Conservation (phyloP, 2,113 vertebrate species). For the Ifrita kowaldi region DNA sequence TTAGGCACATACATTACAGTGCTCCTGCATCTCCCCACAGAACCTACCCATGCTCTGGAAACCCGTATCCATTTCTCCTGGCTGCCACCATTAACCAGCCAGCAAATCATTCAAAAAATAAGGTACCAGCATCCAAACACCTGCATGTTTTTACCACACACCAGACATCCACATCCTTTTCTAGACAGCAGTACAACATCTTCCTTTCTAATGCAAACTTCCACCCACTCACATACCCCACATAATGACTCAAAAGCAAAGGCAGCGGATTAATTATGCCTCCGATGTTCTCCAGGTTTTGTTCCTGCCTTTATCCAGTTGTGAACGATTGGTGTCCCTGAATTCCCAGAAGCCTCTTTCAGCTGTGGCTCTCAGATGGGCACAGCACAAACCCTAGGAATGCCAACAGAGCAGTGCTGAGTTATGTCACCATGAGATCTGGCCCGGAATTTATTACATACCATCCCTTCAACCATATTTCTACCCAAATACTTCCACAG, state of each 20-base stretch:
- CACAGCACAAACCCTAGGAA: neutral
- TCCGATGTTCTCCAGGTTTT: conserved; percentile 7
- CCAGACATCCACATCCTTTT: neutral
- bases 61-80: neutral
- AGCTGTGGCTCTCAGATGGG: neutral
- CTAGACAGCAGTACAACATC: conserved; percentile 32
- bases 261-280: neutral
- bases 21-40: neutral
- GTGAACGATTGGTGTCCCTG: neutral
- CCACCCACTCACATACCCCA: neutral
- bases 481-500: neutral
- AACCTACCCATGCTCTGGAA: neutral
- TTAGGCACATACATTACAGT: neutral
- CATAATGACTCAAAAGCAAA: conserved; percentile 28
- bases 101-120: neutral
- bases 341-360: neutral
- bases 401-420: neutral
- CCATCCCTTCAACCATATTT: neutral
- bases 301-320: neutral
- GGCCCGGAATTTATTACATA: neutral
- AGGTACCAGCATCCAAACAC: conserved; percentile 27
- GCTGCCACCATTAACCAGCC: neutral
- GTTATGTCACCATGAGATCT: neutral
- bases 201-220: conserved; percentile 52
- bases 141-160: conserved; percentile 2